phyloP scores from a whole-genome alignment of 2,113 vertebrate species.

The Vidua chalybeata region DNA sequence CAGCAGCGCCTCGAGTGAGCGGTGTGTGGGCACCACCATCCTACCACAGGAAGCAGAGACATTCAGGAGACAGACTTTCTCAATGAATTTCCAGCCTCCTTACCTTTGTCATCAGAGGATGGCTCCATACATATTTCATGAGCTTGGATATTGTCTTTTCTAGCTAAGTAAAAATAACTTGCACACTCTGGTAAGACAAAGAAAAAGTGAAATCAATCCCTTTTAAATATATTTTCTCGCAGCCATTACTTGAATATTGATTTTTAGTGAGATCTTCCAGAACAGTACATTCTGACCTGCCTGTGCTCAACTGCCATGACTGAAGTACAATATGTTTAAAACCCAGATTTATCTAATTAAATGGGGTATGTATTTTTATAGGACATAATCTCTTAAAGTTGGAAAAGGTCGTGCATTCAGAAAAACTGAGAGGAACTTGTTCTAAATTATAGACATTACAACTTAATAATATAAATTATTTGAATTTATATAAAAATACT shows the following conservation, averaged over 20 bases:
- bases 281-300: not conserved
- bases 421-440: not conserved
- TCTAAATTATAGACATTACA: not conserved
- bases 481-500: not conserved
- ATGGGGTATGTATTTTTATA: not conserved
- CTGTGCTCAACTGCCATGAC: not conserved
- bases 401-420: not conserved
- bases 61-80: not conserved
- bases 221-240: not conserved
- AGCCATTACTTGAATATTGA: not conserved
- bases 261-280: not conserved
- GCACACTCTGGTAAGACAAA: not conserved
- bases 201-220: not conserved
- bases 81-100: not conserved
- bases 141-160: not conserved
- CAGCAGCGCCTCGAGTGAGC: accelerated
- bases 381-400: not conserved
- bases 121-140: not conserved
- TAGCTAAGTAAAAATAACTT: not conserved
- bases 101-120: not conserved
- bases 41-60: not conserved
- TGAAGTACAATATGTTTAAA: not conserved
- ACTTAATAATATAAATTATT: not conserved
- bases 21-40: not conserved
- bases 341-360: not conserved